Conservation (phyloP, 2,797 vertebrate genomes). For the Meriones psammophilus region DNA sequence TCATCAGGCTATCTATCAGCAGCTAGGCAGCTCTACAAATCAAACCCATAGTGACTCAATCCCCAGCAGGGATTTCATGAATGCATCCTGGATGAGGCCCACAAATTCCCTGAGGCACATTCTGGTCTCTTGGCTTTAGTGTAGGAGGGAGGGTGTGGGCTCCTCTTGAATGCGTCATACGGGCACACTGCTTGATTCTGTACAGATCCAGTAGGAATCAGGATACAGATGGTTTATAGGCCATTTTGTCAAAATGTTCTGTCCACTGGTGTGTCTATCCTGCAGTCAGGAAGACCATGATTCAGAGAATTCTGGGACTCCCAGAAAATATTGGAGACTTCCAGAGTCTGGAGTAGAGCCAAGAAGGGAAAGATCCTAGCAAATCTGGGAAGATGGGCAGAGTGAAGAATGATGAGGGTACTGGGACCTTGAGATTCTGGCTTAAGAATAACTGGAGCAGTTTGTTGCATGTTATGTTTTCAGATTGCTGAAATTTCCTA, state of each 20-base stretch:
- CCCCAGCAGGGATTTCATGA: neutral
- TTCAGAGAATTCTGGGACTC: neutral
- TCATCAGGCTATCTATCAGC: constrained; percentile 37
- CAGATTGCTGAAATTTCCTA: neutral
- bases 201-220: neutral
- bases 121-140: neutral
- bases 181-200: neutral
- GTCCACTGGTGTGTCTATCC: constrained; percentile 41
- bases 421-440: neutral
- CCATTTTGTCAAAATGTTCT: constrained; percentile 70
- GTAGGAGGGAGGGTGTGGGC: neutral
- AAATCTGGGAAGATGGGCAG: neutral
- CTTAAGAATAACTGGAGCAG: neutral
- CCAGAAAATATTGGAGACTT: neutral
- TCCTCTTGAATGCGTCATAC: neutral
- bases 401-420: neutral
- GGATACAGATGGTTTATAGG: constrained; percentile 72
- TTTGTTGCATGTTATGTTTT: neutral
- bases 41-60: neutral
- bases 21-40: constrained; percentile 30
- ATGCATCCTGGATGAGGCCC: neutral
- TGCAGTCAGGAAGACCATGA: constrained; percentile 35
- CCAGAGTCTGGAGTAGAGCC: neutral
- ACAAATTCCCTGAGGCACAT: neutral
- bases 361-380: neutral